Evolutionary conservation across 2,113 vertebrate genomes (phyloP), one percentile per base, ranked within the genome.

Genomic region (Benitochromis conjunctus): DNA sequence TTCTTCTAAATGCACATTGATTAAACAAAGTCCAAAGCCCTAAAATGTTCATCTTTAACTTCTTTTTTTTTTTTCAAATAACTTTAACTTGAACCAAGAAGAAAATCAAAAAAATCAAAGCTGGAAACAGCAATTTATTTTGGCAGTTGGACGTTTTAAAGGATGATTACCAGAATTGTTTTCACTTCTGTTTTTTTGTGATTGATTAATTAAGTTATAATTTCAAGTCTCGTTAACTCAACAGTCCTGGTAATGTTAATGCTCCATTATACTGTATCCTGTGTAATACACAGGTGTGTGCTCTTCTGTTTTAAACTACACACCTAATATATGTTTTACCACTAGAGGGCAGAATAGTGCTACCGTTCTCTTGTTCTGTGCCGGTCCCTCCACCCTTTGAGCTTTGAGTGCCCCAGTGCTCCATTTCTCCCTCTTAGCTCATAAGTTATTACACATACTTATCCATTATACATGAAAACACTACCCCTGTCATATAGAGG

Each of bases 331-430:
- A 6, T 51, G 38, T 3, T 81, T 69, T 6, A 18, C 91, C 94
- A 94, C 88, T 91, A 93, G 95, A 94, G 92, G 94, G 89, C 92
- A 92, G 86, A 24, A 76, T 62, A 10, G n/a, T 46, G 82, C 46
- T 87, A 62, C 54, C 46, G 10, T 80, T 69, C 11, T 38, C 26
- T 34, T 9, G 7, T 60, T 29, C 34, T 31, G 4, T 29, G 8
- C 21, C 54, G 19, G 43, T 38, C 34, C 64, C 21, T 53, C 43
- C 55, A 48, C 36, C 34, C 24, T 85, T 31, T 86, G n/a, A 36
- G 16, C 31, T 9, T 64, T 16, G 43, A 66, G 58, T 29, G 31
- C 6, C 48, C 58, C 57, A 83, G 74, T 36, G 51, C 83, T 79
- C 81, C 43, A 62, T 82, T 53, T 51, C 53, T 82, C 57, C 85